Base-by-base conservation (phyloP, 2,888 invertebrate species). In the Calliscelio sp. region DNA sequence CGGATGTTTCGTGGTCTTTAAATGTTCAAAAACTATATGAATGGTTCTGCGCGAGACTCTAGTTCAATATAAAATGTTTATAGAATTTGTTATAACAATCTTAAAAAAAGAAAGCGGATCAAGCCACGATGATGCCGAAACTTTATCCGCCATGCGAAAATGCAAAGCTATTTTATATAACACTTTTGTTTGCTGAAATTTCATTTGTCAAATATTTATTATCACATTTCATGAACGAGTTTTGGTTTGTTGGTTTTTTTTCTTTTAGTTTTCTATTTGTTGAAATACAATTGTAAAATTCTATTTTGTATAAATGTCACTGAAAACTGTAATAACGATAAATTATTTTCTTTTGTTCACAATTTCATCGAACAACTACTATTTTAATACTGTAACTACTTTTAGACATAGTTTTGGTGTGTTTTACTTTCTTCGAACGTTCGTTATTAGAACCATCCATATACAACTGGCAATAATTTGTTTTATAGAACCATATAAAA, bases 171-270 rank as follows among this genome's bases (percentile, higher is more conserved):
- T 25, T 49, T 51, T 16, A n/a, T n/a, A n/a, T n/a, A n/a, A n/a
- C n/a, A n/a, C n/a, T n/a, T 68, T 38, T 28, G 8, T 51, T 14
- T 3, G 46, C 2, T 24, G 28, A 49, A 57, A 55, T 25, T 61
- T 28, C 38, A 59, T 49, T 44, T 57, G 49, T 63, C 14, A 14
- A 66, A 73, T 80, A 74, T 8, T 71, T 73, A 59, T 70, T 79
- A 79, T 79, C 80, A 80, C 73, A 68, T 57, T 73, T 65, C 28
- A 80, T 74, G 59, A 80, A 80, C 80, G 66, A 80, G 80, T 80
- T 78, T 79, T 18, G n/a, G 11, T 28, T 44, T 35, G 24, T 28
- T 24, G 18, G 16, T 35, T 51, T 18, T 0, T 35, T 24, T 59
- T 24, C 11, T 10, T 22, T 49, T 22, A 5, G 2, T 24, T 49